Conservation (phyloP, 2,888 invertebrate genomes). For the Nomada fabriciana region DNA sequence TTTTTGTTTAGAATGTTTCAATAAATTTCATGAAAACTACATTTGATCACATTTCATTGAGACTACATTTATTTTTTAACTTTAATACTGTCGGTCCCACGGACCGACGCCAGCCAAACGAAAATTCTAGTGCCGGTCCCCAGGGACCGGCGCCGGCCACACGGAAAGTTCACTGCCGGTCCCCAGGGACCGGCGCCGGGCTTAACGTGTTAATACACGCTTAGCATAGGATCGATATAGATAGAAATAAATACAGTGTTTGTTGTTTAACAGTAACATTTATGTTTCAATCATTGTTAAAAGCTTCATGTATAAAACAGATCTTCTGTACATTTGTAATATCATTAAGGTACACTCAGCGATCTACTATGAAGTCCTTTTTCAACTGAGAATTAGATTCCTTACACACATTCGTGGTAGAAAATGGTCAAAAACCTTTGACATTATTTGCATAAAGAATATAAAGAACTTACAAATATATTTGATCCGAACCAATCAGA, state of each 20-base stretch:
- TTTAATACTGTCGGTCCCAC: no score
- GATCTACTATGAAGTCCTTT: slow-evolving; percentile 57
- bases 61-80: no score
- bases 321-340: slow-evolving; percentile 73
- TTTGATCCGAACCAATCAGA: slow-evolving; percentile 6
- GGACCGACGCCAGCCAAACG: no score
- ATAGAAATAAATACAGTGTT: slow-evolving; percentile 3
- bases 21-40: no score
- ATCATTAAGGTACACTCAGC: slow-evolving; percentile 72
- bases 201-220: background rate
- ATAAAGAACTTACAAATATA: slow-evolving; percentile 23
- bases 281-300: slow-evolving; percentile 74
- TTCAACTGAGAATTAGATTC: slow-evolving; percentile 35
- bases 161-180: no score
- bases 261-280: slow-evolving; percentile 77
- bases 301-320: slow-evolving; percentile 80
- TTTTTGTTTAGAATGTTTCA: no score
- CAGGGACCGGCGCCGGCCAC: no score
- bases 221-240: background rate
- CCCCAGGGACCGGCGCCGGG: no score
- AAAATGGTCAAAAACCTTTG: slow-evolving; percentile 45
- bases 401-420: slow-evolving; percentile 37
- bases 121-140: no score
- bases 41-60: no score
- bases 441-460: slow-evolving; percentile 39